Percentiles rank a stretch among this genome's conserved stretches.
Conservation (phyloP, 2,888 invertebrate species). For the Aethes cnicana region DNA sequence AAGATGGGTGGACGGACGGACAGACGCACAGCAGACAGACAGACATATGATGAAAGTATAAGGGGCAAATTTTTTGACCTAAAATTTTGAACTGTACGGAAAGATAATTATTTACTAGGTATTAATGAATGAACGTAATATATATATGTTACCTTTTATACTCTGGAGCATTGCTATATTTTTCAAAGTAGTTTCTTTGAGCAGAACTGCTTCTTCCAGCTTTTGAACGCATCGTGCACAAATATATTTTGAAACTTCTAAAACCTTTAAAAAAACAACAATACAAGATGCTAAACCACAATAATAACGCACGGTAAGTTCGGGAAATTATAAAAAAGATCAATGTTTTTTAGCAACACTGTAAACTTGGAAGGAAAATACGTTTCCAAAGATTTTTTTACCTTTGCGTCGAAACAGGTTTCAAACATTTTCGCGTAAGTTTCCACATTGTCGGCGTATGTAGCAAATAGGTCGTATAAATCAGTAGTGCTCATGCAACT, state of each 20-base stretch:
- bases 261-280: conserved; percentile 52
- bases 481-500: conserved; percentile 73
- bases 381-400: conserved; percentile 39
- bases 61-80: too few species aligned
- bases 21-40: too few species aligned
- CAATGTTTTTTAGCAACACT: neutral
- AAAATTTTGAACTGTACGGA: too few species aligned
- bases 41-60: too few species aligned
- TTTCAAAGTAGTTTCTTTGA: conserved; percentile 60
- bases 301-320: too few species aligned
- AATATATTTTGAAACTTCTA: conserved; percentile 61
- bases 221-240: conserved; percentile 62
- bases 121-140: too few species aligned
- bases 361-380: conserved; percentile 8
- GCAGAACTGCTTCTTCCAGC: conserved; percentile 53
- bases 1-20: too few species aligned
- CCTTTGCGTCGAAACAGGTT: conserved; percentile 73
- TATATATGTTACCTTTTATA: conserved; percentile 62
- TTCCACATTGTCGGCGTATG: conserved; percentile 66
- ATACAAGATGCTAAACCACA: too few species aligned
- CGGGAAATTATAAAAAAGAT: too few species aligned
- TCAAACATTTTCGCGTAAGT: conserved; percentile 73
- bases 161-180: conserved; percentile 56
- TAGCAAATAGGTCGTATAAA: conserved; percentile 78
- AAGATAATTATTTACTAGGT: too few species aligned